A percentile compares a stretch with the other conserved stretches of the same genome.
Evolutionary conservation across 2,888 invertebrate species (phyloP).

Genomic region (Quadroppia sp.): DNA sequence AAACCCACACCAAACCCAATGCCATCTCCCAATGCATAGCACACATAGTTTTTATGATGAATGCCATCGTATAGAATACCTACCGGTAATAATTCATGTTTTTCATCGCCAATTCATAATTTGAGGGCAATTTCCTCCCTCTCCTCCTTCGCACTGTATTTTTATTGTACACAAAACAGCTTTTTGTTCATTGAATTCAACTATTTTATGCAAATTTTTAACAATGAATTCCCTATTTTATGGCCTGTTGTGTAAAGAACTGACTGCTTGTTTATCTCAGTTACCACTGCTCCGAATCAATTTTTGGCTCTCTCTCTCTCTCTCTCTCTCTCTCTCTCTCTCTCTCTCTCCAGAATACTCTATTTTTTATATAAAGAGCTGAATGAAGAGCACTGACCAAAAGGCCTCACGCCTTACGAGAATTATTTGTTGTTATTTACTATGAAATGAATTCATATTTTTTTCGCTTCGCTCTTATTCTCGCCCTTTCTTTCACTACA

Average conservation of each 20-base stretch:
- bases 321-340: no score
- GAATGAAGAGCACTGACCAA: background rate
- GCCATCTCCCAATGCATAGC: no score
- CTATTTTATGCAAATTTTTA: slow-evolving; percentile 25
- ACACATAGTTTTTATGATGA: background rate
- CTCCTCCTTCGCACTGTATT: slow-evolving; percentile 23
- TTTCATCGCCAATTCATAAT: slow-evolving; percentile 32
- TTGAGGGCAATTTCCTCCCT: slow-evolving; percentile 34
- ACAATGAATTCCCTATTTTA: slow-evolving; percentile 26
- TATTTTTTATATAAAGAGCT: slow-evolving; percentile 1
- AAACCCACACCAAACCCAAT: no score
- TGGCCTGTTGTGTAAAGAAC: slow-evolving; percentile 7
- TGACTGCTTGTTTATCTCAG: slow-evolving; percentile 32
- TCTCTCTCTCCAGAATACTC: no score
- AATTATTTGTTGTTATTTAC: slow-evolving; percentile 31
- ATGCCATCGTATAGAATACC: background rate
- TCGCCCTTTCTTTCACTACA: slow-evolving; percentile 10
- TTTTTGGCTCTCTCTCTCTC: no score
- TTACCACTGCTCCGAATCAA: slow-evolving; percentile 28
- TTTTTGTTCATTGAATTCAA: background rate
- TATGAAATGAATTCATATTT: slow-evolving; percentile 20
- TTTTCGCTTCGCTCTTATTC: slow-evolving; percentile 10
- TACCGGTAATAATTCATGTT: slow-evolving; percentile 31
- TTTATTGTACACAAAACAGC: background rate
- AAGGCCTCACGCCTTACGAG: slow-evolving; percentile 12